Evolutionary conservation across 2,797 vertebrate genomes (phyloP), one percentile per base, ranked within the genome.

Genomic region (Helicolenus hilgendorfi): DNA sequence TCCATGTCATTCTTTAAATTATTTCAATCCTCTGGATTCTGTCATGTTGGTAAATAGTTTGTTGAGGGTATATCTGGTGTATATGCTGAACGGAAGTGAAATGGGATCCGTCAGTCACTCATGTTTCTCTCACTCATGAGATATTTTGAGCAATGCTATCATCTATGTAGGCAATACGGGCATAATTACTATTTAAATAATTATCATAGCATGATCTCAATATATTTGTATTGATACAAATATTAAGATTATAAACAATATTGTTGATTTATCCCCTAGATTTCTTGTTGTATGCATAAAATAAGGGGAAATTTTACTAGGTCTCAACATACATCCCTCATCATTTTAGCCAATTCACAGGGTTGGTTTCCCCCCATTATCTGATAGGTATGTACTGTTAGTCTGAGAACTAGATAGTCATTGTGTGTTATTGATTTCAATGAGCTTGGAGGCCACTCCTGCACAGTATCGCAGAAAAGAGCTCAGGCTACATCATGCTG

Each of bases 51-150:
- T 72, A 74, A 72, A 74, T 79, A 65, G 64, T 55, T 88, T 77
- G 59, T 7, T 20, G 3, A 45, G 29, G 13, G 11, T 58, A 7
- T 45, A 63, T 69, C 14, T 65, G 22, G 35, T 74, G 24, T 59
- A 36, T 60, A n/a, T 76, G 71, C 56, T 63, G 56, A 86, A 26
- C 6, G 5, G 79, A 89, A 88, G 64, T 87, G 69, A 75, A 85
- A 86, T 41, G 9, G 14, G 22, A 79, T 79, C 18, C n/a, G 7
- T 27, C 22, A 7, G 31, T 33, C n/a, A 11, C 63, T 86, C 1
- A 18, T 26, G 31, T 85, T 67, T 79, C 78, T 55, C 79, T 41
- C 35, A 49, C 41, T 20, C 41, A 49, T 11, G 8, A 60, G 68
- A 55, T 84, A 88, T 79, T 85, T n/a, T 82, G 31, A 60, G 79